A percentile compares a stretch with the other conserved stretches of the same genome.
phyloP scores from a whole-genome alignment of 1,140 invertebrate species.

The Druon quercuslanigerum region DNA sequence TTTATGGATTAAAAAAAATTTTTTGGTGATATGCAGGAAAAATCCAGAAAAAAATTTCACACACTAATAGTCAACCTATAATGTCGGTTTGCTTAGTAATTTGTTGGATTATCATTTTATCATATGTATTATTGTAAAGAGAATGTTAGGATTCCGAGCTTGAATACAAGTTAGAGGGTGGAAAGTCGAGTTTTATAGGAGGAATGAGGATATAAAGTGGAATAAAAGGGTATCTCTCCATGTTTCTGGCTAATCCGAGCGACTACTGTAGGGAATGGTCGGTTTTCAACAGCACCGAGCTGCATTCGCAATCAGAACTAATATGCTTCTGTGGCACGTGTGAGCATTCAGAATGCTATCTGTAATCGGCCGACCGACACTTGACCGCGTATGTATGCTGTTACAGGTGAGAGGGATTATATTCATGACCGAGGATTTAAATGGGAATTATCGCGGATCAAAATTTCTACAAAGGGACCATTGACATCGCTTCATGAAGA shows the following conservation, averaged over 20 bases:
- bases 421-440: constrained; percentile 22
- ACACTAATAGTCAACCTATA: too few species aligned
- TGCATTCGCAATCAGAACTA: not conserved
- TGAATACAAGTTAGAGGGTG: not conserved
- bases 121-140: too few species aligned
- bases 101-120: too few species aligned
- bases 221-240: constrained; percentile 16
- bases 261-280: constrained; percentile 4
- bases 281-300: constrained; percentile 4
- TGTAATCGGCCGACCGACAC: constrained; percentile 24
- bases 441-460: constrained; percentile 19
- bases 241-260: not conserved
- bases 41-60: too few species aligned
- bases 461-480: constrained; percentile 4
- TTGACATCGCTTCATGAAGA: not conserved
- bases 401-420: constrained; percentile 20
- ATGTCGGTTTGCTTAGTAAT: too few species aligned
- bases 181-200: not conserved
- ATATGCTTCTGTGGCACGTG: constrained; percentile 6
- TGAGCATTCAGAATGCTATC: constrained; percentile 24
- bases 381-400: constrained; percentile 5
- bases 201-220: constrained; percentile 1
- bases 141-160: too few species aligned
- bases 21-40: too few species aligned
- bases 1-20: too few species aligned